These are phyloP conservation scores for Nothobranchius furzeri DNA, from an alignment of 2,113 vertebrate genomes.

Conservation along the genomic window DNA sequence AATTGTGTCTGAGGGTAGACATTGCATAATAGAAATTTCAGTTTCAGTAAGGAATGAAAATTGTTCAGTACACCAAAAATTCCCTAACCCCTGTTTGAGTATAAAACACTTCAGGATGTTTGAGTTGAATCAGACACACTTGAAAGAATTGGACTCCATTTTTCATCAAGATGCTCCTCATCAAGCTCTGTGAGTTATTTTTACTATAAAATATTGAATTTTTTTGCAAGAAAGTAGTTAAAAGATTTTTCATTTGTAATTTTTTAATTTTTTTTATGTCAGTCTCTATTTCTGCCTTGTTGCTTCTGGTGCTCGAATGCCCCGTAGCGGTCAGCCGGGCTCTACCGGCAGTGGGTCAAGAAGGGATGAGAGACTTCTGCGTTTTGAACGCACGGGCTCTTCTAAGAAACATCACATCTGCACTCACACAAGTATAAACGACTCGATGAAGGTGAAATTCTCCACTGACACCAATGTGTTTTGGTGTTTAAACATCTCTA, in stretches of 20 bases:
- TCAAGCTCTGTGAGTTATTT: slow-evolving; percentile 63
- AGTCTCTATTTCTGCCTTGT: slow-evolving; percentile 48
- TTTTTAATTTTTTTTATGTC: background rate
- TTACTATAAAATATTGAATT: background rate
- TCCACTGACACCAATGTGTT: background rate
- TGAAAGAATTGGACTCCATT: slow-evolving; percentile 18
- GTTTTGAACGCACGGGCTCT: slow-evolving; percentile 39
- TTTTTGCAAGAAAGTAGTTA: background rate
- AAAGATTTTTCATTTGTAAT: background rate
- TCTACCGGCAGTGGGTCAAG: slow-evolving; percentile 15
- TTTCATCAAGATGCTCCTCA: slow-evolving; percentile 42
- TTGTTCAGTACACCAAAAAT: background rate
- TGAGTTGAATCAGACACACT: slow-evolving; percentile 23
- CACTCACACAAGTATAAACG: slow-evolving; percentile 47
- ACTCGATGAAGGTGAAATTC: background rate
- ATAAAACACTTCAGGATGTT: slow-evolving; percentile 54
- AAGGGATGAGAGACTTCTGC: slow-evolving; percentile 36
- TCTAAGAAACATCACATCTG: slow-evolving; percentile 53
- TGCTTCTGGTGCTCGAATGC: slow-evolving; percentile 54
- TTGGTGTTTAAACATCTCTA: background rate
- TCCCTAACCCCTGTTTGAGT: slow-evolving; percentile 27
- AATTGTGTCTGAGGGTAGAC: background rate
- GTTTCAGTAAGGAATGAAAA: slow-evolving; percentile 21
- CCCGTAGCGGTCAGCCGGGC: slow-evolving; percentile 37
- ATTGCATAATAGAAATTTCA: slow-evolving; percentile 44